Evolutionary conservation across 2,113 vertebrate genomes (phyloP), one percentile per base, ranked within the genome.

Genomic region (Anser cygnoides): DNA sequence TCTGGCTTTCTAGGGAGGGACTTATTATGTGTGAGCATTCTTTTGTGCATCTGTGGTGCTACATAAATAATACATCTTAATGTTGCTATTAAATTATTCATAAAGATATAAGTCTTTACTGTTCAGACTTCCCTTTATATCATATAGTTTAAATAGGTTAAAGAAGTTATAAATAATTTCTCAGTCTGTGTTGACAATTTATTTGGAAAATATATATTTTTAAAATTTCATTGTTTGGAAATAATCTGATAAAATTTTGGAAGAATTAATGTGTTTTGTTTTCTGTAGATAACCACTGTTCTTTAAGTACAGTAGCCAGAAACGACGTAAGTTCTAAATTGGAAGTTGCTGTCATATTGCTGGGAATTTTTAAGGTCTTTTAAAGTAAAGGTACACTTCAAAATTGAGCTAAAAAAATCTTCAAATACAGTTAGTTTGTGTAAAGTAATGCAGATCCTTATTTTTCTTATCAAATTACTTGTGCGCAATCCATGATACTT

Each of bases 11-110:
- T 57, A 52, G 33, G 46, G 65, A 85, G 74, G 71, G 22, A 80
- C 77, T 76, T 82, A 83, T 50, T 74, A 55, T 77, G 41, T 92
- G 59, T 67, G 77, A 92, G 57, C 76, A 50, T 83, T 90, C 55
- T 95, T 92, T 68, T 84, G 59, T 93, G 70, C 89, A 75, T 93
- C 65, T 68, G 33, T 91, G 80, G 43, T 6, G 7, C 77, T 89
- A 13, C 37, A 49, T 96, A 92, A 93, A 95, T 94, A 87, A 96
- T 95, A 90, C 52, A 93, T 90, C 62, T 72, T 65, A 84, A 91
- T 95, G 49, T 92, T 92, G 80, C 89, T 91, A 14, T 77, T 95
- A 75, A 93, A 93, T 95, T 93, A 95, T 95, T 93, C 58, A 93
- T 46, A 37, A 43, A 93, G 43, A 84, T 46, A 1, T 75, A 71